These are phyloP conservation scores for Muschampia plurimacula DNA, from an alignment of 2,888 invertebrate species.

Conservation along the genomic window DNA sequence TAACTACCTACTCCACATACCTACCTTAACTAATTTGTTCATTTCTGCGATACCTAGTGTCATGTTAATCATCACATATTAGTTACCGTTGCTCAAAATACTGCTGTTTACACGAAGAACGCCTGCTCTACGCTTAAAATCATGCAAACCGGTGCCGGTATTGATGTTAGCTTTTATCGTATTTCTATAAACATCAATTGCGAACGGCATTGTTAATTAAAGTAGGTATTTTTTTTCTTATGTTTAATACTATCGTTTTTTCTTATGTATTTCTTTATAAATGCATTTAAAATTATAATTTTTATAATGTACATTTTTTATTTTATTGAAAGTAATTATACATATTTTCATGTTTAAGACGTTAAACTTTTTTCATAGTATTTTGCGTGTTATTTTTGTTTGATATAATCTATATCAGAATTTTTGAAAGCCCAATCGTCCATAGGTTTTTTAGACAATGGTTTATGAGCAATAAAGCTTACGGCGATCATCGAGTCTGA, in stretches of 20 bases:
- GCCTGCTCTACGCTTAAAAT: background rate
- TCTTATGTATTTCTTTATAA: no score
- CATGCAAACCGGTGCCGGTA: background rate
- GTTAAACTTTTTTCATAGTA: background rate
- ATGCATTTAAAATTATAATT: no score
- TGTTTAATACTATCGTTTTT: no score
- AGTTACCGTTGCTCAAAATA: constrained; percentile 6
- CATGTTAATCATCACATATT: background rate
- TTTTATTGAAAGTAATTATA: no score
- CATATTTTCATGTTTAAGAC: background rate
- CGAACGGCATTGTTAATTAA: no score
- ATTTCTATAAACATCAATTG: background rate
- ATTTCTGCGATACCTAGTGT: background rate
- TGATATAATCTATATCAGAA: constrained; percentile 18
- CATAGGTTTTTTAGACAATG: constrained; percentile 59
- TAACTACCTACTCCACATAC: background rate
- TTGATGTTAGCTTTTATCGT: background rate
- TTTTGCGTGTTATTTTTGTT: background rate
- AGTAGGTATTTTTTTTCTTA: no score
- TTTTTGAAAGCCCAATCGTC: constrained; percentile 24
- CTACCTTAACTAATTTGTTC: background rate
- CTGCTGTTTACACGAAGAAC: background rate
- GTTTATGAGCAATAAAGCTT: constrained; percentile 72
- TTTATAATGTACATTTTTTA: no score
- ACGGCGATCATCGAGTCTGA: constrained; percentile 64